A percentile compares a stretch with the other conserved stretches of the same genome.
These are phyloP conservation scores for Cottoperca gobio DNA, from an alignment of 2,797 vertebrate species.

Conservation along the genomic window DNA sequence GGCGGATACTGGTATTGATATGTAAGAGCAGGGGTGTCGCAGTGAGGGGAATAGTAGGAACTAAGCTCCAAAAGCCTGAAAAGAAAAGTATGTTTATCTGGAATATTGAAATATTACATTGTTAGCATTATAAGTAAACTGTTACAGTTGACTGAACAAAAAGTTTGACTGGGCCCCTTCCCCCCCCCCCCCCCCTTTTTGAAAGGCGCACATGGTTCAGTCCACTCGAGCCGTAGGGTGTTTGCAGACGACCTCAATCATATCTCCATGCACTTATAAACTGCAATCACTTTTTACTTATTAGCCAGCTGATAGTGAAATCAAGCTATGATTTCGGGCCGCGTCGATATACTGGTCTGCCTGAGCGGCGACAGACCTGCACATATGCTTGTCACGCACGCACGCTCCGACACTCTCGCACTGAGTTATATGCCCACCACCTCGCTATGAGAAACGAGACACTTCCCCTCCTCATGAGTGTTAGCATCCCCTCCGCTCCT, in stretches of 20 bases:
- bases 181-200: background rate
- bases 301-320: background rate
- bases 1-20: background rate
- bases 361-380: conserved; percentile 1
- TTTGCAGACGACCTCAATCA: background rate
- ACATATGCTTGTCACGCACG: conserved; percentile 13
- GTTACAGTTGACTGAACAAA: background rate
- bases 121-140: background rate
- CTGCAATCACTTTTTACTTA: too few relatives aligned
- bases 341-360: background rate
- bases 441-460: conserved; percentile 56
- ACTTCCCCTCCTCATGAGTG: conserved; percentile 35
- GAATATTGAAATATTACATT: background rate
- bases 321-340: background rate
- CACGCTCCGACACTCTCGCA: conserved; percentile 21
- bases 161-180: too few relatives aligned
- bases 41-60: too few relatives aligned
- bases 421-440: conserved; percentile 45
- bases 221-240: background rate
- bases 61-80: background rate
- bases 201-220: background rate
- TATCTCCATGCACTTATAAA: background rate
- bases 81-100: background rate
- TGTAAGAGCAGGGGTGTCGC: background rate
- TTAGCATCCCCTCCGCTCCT: conserved; percentile 22